phyloP scores from a whole-genome alignment of 1,140 invertebrate species.

The Aporrectodea caliginosa region DNA sequence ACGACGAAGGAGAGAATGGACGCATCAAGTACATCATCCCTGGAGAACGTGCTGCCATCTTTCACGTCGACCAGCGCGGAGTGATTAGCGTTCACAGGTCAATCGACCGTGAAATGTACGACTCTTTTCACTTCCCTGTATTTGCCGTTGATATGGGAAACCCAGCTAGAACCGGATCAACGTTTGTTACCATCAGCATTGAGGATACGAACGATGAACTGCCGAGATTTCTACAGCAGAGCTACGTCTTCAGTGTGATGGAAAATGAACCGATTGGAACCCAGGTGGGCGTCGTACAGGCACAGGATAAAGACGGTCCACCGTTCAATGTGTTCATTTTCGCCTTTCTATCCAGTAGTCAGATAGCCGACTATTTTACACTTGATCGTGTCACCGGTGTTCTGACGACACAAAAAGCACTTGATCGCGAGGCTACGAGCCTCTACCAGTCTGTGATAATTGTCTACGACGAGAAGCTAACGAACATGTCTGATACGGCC shows the following conservation, averaged over 20 bases:
- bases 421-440: neutral
- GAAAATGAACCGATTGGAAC: slow-evolving; percentile 76
- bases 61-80: slow-evolving; percentile 19
- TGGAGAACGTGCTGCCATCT: neutral
- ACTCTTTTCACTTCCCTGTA: slow-evolving; percentile 25
- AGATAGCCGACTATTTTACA: neutral
- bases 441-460: slow-evolving; percentile 68
- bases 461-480: slow-evolving; percentile 78
- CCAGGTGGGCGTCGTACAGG: slow-evolving; percentile 14
- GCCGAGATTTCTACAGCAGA: slow-evolving; percentile 68
- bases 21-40: neutral
- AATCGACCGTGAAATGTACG: slow-evolving; percentile 24
- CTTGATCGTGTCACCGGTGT: slow-evolving; percentile 9
- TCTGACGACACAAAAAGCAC: neutral
- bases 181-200: slow-evolving; percentile 16
- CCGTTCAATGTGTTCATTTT: slow-evolving; percentile 73
- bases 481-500: slow-evolving; percentile 62
- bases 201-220: slow-evolving; percentile 27
- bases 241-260: slow-evolving; percentile 88
- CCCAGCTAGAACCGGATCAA: slow-evolving; percentile 5
- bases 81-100: slow-evolving; percentile 15
- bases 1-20: slow-evolving; percentile 13
- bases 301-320: slow-evolving; percentile 74
- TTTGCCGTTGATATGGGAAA: slow-evolving; percentile 19
- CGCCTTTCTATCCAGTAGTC: too few relatives aligned